Evolutionary conservation across 2,888 invertebrate genomes (phyloP).

Genomic region (Hyposoter dolosus): DNA sequence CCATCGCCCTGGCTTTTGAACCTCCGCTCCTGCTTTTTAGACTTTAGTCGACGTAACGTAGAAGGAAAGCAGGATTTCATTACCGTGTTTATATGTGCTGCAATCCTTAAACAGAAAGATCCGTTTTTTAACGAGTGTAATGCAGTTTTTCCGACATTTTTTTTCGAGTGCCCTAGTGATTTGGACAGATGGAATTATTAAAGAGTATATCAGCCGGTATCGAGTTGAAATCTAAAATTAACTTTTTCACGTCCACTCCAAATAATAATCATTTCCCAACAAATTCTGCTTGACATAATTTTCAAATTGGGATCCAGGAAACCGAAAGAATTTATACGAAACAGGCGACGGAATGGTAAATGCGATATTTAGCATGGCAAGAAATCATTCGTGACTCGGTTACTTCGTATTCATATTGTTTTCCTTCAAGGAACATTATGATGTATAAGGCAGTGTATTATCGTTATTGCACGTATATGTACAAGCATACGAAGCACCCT

Average conservation of each 20-base stretch:
- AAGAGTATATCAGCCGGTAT: background rate
- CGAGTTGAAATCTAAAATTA: background rate
- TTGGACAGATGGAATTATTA: background rate
- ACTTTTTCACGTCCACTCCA: background rate
- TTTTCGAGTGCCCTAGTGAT: background rate
- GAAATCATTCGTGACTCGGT: slow-evolving; percentile 22
- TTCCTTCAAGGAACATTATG: slow-evolving; percentile 29
- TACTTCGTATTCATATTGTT: slow-evolving; percentile 34
- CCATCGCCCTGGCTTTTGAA: slow-evolving; percentile 29
- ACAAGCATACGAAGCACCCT: slow-evolving; percentile 43
- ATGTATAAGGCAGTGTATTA: slow-evolving; percentile 40
- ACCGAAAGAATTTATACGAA: background rate
- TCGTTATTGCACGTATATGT: slow-evolving; percentile 28
- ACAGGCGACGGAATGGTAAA: background rate
- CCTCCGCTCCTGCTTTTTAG: slow-evolving; percentile 31
- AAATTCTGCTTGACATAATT: background rate
- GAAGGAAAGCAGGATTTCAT: slow-evolving; percentile 11
- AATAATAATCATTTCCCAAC: background rate
- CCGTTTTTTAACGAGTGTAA: background rate
- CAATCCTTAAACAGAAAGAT: slow-evolving; percentile 6
- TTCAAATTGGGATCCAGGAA: background rate
- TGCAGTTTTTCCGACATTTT: background rate
- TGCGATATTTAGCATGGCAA: slow-evolving; percentile 25
- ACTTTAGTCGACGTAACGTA: background rate
- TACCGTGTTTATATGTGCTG: background rate